phyloP scores from a whole-genome alignment of 92 coral and sea anemone species.

The Actinernus sp. region DNA sequence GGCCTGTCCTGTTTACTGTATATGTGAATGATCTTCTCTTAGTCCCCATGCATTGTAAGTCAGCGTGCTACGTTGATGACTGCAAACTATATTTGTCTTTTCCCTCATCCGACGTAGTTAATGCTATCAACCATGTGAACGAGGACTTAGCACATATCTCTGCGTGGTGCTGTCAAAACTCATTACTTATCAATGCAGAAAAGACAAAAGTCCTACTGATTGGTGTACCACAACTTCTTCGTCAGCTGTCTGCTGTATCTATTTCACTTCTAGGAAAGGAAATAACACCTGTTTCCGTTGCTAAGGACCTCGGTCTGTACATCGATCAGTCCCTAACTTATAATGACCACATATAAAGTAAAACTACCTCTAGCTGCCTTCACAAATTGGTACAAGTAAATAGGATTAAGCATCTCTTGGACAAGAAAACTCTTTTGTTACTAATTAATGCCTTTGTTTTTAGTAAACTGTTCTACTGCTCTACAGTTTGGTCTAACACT shows the following conservation, averaged over 20 bases:
- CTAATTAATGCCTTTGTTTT: conserved; percentile 33
- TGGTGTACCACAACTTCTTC: conserved; percentile 54
- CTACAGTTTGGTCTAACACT: conserved; percentile 62
- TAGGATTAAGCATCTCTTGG: conserved; percentile 61
- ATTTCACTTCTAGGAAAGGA: conserved; percentile 48
- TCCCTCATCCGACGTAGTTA: no score
- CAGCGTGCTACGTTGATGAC: no score
- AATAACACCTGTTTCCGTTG: conserved; percentile 40
- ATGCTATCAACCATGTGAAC: no score
- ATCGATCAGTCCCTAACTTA: conserved; percentile 32
- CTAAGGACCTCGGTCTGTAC: conserved; percentile 59
- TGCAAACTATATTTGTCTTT: no score
- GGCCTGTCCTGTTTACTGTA: no score
- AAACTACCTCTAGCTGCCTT: conserved; percentile 45
- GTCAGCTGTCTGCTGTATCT: conserved; percentile 22
- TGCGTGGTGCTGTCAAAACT: conserved; percentile 41
- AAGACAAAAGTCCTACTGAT: conserved; percentile 59
- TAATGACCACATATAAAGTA: conserved; percentile 45
- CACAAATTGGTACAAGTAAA: conserved; percentile 34
- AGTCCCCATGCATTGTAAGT: no score
- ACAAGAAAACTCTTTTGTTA: conserved; percentile 31
- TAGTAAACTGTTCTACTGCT: conserved; percentile 52
- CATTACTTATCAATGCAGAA: conserved; percentile 49
- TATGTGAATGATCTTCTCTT: no score
- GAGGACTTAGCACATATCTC: no score